Percentiles rank a stretch among this genome's conserved stretches.
phyloP scores from a whole-genome alignment of 1,140 invertebrate genomes.

The Trachymyrmex cornetzi region DNA sequence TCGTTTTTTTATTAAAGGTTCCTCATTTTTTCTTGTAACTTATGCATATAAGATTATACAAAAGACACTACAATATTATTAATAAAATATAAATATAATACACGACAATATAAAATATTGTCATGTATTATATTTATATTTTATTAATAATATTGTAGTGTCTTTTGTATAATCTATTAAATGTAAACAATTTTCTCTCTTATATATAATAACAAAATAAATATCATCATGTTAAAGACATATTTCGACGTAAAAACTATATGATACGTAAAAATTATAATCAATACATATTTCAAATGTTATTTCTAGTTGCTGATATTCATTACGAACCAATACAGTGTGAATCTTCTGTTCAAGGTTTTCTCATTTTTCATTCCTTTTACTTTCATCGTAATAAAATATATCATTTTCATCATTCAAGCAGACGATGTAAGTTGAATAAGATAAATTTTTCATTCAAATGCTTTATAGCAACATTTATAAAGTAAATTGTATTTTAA shows the following conservation, averaged over 20 bases:
- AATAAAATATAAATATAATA: no score
- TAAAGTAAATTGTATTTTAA: neutral
- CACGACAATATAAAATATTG: neutral
- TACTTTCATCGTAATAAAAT: neutral
- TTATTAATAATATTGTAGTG: neutral
- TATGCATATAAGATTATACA: no score
- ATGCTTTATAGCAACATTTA: neutral
- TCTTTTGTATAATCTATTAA: neutral
- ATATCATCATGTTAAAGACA: neutral
- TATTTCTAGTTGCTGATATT: conserved; percentile 17
- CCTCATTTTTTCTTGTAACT: neutral
- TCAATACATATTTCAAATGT: neutral
- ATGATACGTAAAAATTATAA: neutral
- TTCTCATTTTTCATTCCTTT: neutral
- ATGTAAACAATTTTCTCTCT: neutral
- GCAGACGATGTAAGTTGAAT: neutral
- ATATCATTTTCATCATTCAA: neutral
- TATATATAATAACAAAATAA: neutral
- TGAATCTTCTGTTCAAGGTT: neutral
- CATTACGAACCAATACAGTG: neutral
- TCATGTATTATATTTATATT: neutral
- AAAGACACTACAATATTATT: no score
- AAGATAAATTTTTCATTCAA: neutral
- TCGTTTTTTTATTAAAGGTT: neutral
- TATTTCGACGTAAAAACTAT: neutral